Evolutionary conservation across 2,888 invertebrate species (phyloP).

Genomic region (Agonopterix heracliana): DNA sequence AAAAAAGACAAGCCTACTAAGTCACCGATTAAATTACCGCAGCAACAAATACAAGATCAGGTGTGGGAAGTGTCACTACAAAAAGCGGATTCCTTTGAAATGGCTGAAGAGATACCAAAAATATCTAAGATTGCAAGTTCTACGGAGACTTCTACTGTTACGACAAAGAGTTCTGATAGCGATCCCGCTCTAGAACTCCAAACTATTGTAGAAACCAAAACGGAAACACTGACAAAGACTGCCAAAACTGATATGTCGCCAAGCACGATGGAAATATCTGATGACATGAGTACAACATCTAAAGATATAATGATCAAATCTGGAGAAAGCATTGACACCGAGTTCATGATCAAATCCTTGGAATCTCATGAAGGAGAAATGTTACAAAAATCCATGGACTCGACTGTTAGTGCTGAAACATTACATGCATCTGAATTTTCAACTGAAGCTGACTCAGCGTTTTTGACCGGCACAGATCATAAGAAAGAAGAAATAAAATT

Average conservation of each 20-base stretch:
- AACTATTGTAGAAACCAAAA: slow-evolving; percentile 36
- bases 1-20: slow-evolving; percentile 51
- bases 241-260: slow-evolving; percentile 61
- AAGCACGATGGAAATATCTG: slow-evolving; percentile 54
- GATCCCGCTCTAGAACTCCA: slow-evolving; percentile 43
- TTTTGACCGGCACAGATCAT: slow-evolving; percentile 63
- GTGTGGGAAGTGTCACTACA: slow-evolving; percentile 65
- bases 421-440: slow-evolving; percentile 71
- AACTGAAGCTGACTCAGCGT: slow-evolving; percentile 70
- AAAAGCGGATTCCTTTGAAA: slow-evolving; percentile 56
- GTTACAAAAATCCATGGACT: slow-evolving; percentile 70
- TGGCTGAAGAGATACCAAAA: slow-evolving; percentile 44
- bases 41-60: slow-evolving; percentile 64
- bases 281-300: slow-evolving; percentile 58
- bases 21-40: slow-evolving; percentile 64
- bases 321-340: slow-evolving; percentile 69
- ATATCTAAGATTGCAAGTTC: slow-evolving; percentile 26
- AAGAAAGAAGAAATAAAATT: slow-evolving; percentile 64
- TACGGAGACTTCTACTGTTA: slow-evolving; percentile 29
- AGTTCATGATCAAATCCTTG: slow-evolving; percentile 69
- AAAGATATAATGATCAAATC: slow-evolving; percentile 72
- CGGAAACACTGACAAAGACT: slow-evolving; percentile 37
- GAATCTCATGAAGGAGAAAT: slow-evolving; percentile 72
- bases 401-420: slow-evolving; percentile 70
- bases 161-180: slow-evolving; percentile 40